Evolutionary conservation across 92 coral and sea anemone species (phyloP).

Genomic region (Actinostola sp.): DNA sequence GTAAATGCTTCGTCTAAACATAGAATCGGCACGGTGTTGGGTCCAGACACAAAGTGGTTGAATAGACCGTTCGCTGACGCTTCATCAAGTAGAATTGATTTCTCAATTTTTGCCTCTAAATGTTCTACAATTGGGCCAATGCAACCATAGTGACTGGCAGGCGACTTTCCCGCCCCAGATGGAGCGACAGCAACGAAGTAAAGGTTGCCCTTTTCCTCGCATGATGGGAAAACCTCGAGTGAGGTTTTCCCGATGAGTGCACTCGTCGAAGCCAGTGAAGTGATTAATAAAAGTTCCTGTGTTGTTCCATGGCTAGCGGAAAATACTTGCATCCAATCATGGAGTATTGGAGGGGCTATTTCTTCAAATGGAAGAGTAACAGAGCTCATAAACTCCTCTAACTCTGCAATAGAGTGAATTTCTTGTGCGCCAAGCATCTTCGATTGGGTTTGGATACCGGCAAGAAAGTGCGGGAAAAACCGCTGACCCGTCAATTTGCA

Average conservation of each 20-base stretch:
- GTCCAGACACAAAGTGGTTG: conserved; percentile 53
- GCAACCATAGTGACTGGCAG: conserved; percentile 65
- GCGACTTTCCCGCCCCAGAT: conserved; percentile 60
- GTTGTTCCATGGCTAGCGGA: conserved; percentile 71
- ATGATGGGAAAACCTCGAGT: conserved; percentile 56
- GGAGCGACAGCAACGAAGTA: conserved; percentile 60
- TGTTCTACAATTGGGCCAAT: conserved; percentile 60
- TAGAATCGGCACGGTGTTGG: conserved; percentile 47
- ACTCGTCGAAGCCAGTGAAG: conserved; percentile 49
- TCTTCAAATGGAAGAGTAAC: too few species aligned
- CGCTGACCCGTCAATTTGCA: too few species aligned
- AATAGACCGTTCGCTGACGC: conserved; percentile 62
- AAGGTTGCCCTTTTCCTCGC: conserved; percentile 56
- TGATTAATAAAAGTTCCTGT: conserved; percentile 33
- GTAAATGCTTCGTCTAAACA: conserved; percentile 69
- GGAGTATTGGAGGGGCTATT: too few species aligned
- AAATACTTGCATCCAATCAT: too few species aligned
- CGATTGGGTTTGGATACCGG: too few species aligned
- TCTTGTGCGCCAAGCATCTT: too few species aligned
- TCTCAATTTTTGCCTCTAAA: conserved; percentile 46
- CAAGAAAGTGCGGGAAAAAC: too few species aligned
- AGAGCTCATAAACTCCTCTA: too few species aligned
- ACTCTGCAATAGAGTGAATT: too few species aligned
- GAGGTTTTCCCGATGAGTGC: conserved; percentile 52
- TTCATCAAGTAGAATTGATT: conserved; percentile 53